These are phyloP conservation scores for Ernsta delagoae DNA, from an alignment of 2,888 invertebrate genomes.

Conservation along the genomic window DNA sequence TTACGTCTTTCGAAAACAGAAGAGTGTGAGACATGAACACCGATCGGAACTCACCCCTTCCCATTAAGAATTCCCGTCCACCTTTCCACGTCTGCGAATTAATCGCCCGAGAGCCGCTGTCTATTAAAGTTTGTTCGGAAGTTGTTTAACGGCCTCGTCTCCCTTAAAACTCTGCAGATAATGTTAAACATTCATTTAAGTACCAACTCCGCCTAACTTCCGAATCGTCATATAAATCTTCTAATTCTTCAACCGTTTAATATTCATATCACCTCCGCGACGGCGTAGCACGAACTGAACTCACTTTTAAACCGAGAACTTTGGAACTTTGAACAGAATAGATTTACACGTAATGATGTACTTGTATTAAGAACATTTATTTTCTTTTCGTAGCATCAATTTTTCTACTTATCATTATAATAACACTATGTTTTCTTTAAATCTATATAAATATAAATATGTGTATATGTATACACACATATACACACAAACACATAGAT, in stretches of 20 bases:
- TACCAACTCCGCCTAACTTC: constrained; percentile 69
- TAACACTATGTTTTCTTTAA: too few species aligned
- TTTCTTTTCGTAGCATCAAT: background rate
- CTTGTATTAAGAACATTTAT: constrained; percentile 10
- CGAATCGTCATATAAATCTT: constrained; percentile 80
- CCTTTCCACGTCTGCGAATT: constrained; percentile 77
- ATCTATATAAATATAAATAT: too few species aligned
- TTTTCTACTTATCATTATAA: too few species aligned
- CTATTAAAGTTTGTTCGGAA: constrained; percentile 82
- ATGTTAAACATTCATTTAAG: constrained; percentile 85
- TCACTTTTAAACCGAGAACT: constrained; percentile 32
- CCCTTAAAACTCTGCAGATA: constrained; percentile 79
- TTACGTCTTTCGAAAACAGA: background rate
- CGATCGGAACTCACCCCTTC: constrained; percentile 64
- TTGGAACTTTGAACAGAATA: constrained; percentile 25
- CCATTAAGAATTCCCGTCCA: constrained; percentile 79
- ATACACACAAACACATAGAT: too few species aligned
- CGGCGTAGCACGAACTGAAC: constrained; percentile 25
- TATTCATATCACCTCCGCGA: constrained; percentile 78
- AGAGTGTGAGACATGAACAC: constrained; percentile 38
- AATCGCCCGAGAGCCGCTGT: constrained; percentile 80
- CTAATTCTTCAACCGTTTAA: constrained; percentile 82
- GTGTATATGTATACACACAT: too few species aligned
- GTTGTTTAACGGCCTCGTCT: constrained; percentile 79
- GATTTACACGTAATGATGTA: constrained; percentile 28